phyloP scores from a whole-genome alignment of 2,113 vertebrate genomes.

The Motacilla tschutschensis region DNA sequence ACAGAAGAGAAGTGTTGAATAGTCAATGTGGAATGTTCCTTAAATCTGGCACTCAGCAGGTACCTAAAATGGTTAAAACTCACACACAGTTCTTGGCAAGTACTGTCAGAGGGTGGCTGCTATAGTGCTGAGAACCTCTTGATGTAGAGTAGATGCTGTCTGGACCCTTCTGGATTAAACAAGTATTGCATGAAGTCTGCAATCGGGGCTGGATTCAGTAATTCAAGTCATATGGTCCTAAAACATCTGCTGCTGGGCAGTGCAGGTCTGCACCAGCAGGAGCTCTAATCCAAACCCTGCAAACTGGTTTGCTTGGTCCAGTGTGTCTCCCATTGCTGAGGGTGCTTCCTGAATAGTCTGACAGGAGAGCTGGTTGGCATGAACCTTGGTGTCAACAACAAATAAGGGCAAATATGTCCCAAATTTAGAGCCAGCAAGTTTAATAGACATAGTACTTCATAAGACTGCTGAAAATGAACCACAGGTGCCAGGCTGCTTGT shows the following conservation, averaged over 20 bases:
- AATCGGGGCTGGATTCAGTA: not conserved
- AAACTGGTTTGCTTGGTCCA: not conserved
- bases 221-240: not conserved
- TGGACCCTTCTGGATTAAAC: not conserved
- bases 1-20: not conserved
- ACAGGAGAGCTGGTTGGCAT: not conserved
- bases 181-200: not conserved
- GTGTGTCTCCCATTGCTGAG: not conserved
- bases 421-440: not conserved
- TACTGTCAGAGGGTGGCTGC: not conserved
- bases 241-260: rapidly evolving
- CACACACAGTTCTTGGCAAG: not conserved
- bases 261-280: not conserved
- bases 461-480: not conserved
- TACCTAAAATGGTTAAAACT: not conserved
- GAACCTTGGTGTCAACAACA: not conserved
- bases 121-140: not conserved
- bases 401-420: not conserved
- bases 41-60: not conserved
- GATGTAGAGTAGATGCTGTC: not conserved
- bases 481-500: not conserved
- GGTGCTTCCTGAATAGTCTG: not conserved
- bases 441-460: not conserved
- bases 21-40: not conserved
- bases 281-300: not conserved